These are phyloP conservation scores for rabbit (Oryctolagus cuniculus) DNA, from an alignment of 2,113 vertebrate species.

Conservation along the genomic window DNA sequence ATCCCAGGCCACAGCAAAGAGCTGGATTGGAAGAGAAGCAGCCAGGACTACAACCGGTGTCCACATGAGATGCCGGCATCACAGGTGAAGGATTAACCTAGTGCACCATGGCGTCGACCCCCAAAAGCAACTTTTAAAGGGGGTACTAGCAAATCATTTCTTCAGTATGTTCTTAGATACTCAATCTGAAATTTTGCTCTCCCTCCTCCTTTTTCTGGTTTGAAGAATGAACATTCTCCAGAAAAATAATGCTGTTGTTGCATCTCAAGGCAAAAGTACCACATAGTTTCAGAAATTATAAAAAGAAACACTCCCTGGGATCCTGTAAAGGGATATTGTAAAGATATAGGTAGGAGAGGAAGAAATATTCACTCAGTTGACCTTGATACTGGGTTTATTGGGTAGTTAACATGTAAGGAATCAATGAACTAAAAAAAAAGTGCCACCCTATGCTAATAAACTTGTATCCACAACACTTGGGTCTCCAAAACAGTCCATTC, in stretches of 20 bases:
- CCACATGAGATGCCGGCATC: no score
- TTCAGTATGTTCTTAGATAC: slow-evolving; percentile 10
- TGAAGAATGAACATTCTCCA: slow-evolving; percentile 42
- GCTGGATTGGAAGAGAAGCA: no score
- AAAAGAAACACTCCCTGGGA: slow-evolving; percentile 20
- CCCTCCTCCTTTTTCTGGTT: background rate
- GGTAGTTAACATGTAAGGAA: slow-evolving; percentile 14
- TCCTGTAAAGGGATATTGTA: background rate
- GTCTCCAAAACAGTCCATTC: slow-evolving; percentile 11
- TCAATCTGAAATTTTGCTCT: background rate
- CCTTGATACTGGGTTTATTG: slow-evolving; percentile 31
- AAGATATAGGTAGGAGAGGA: background rate
- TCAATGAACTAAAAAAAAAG: slow-evolving; percentile 36
- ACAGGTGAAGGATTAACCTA: no score
- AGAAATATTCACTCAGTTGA: slow-evolving; percentile 31
- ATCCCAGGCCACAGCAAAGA: no score
- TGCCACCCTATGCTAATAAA: slow-evolving; percentile 30
- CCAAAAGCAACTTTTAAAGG: background rate
- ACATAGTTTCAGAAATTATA: slow-evolving; percentile 51
- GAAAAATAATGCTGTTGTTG: background rate
- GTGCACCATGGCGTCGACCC: background rate
- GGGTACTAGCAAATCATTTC: background rate
- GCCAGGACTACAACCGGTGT: no score
- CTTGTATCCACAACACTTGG: background rate
- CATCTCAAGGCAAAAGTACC: background rate